Conservation (phyloP, 2,113 vertebrate species). For the Scalopus aquaticus region DNA sequence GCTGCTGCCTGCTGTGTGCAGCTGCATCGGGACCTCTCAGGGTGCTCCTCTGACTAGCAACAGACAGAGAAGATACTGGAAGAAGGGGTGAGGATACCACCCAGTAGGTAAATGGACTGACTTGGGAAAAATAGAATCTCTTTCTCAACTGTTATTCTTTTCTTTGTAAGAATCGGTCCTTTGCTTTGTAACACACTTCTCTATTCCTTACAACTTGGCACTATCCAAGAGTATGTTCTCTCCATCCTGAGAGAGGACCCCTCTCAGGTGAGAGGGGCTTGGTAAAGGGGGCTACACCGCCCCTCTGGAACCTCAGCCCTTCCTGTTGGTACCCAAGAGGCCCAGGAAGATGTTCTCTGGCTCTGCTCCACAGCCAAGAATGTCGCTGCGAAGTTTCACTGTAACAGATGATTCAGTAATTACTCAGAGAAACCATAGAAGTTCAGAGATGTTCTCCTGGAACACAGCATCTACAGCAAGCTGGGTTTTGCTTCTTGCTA, state of each 20-base stretch:
- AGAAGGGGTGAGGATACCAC: background rate
- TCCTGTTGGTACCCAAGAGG: background rate
- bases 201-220: background rate
- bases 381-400: constrained; percentile 40
- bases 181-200: background rate
- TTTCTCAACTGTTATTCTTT: background rate
- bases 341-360: background rate
- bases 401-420: constrained; percentile 40
- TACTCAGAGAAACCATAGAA: constrained; percentile 63
- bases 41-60: background rate
- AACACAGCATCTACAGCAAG: background rate
- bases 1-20: background rate
- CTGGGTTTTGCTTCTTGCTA: background rate
- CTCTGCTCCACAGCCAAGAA: background rate
- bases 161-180: background rate
- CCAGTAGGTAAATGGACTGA: background rate
- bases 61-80: background rate
- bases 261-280: no score
- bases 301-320: background rate
- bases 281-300: background rate
- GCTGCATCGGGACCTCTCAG: background rate
- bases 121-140: background rate
- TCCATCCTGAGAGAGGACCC: background rate
- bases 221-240: background rate
- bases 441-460: background rate